Conservation (phyloP, 2,797 vertebrate genomes). For the Schizothorax lantsangensis region DNA sequence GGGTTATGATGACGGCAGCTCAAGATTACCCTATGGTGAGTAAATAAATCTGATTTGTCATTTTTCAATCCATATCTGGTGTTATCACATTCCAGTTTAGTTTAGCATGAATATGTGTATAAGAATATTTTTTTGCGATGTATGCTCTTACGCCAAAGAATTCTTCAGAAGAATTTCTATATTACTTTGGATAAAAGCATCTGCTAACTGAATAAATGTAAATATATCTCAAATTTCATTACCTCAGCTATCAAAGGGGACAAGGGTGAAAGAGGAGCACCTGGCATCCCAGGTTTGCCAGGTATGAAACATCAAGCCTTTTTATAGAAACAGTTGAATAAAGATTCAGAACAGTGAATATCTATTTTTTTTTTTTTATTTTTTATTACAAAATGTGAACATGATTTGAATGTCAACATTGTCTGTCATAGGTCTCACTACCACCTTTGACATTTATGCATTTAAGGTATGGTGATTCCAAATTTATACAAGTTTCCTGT, state of each 20-base stretch:
- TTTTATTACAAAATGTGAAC: not conserved
- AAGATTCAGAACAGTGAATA: not conserved
- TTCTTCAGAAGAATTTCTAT: not conserved
- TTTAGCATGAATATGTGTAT: not conserved
- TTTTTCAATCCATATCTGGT: not conserved
- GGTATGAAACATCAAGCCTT: conserved; percentile 70
- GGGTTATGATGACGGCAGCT: conserved; percentile 61
- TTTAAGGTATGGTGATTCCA: conserved; percentile 67
- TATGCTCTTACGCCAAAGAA: not conserved
- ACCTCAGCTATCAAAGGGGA: conserved; percentile 82
- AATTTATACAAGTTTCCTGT: not conserved
- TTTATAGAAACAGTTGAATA: not conserved
- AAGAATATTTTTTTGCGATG: not conserved
- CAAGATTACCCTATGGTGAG: conserved; percentile 67
- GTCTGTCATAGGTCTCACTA: conserved; percentile 63
- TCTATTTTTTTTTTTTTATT: not conserved
- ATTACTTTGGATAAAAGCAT: not conserved
- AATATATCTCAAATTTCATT: not conserved
- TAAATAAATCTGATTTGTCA: conserved; percentile 2
- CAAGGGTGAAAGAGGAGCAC: conserved; percentile 82
- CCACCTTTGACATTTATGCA: conserved; percentile 68
- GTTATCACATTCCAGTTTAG: not conserved
- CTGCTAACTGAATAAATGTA: not conserved
- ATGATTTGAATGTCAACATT: conserved; percentile 30
- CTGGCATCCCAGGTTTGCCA: conserved; percentile 80